Evolutionary conservation across 2,113 vertebrate genomes (phyloP), one percentile per base, ranked within the genome.

Genomic region (Syngnathoides biaculeatus): DNA sequence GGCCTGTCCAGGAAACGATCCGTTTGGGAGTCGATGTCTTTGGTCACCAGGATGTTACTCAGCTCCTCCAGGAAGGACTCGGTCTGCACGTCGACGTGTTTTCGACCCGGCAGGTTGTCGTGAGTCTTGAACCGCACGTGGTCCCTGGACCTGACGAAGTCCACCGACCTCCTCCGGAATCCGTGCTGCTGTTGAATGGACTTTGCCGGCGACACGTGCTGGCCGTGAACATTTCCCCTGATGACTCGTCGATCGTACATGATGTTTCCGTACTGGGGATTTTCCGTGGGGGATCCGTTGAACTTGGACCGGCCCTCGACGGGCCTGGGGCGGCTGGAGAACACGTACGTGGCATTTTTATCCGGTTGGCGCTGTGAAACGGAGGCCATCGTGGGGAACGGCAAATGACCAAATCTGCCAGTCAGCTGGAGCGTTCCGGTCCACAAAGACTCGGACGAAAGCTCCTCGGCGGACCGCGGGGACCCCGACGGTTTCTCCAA

Each of bases 1-100:
- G 95, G 94, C 89, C 86, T 93, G 73, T 96, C 93, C 91, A 98
- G 80, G 88, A 98, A 96, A 0, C 89, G 90, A 77, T 98, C 97
- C 26, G 97, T 98, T 87, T 98, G 97, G 88, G 94, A 96, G 69
- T 94, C 92, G 53, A 78, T 80, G 56, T 94, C 93, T 50, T 78
- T 78, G 24, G 93, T 87, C 80, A 89, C 80, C 65, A 93, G 13
- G 0, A 77, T 75, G 62, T 95, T 92, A 75, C 90, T 92, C 82
- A 98, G 89, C 79, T 98, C 95, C 87, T 98, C 96, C 50, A 99
- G 92, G 80, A 96, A 97, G 43, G 93, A 77, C 50, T 98, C 97
- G 86, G 97, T 98, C 74, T 99, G 97, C 13, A 99, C 92, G 0
- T 93, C 84, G 24, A 89, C 43, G 0, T 98, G 95, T 58, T 89